phyloP scores from a whole-genome alignment of 1,140 invertebrate species.

The Amyelois transitella region DNA sequence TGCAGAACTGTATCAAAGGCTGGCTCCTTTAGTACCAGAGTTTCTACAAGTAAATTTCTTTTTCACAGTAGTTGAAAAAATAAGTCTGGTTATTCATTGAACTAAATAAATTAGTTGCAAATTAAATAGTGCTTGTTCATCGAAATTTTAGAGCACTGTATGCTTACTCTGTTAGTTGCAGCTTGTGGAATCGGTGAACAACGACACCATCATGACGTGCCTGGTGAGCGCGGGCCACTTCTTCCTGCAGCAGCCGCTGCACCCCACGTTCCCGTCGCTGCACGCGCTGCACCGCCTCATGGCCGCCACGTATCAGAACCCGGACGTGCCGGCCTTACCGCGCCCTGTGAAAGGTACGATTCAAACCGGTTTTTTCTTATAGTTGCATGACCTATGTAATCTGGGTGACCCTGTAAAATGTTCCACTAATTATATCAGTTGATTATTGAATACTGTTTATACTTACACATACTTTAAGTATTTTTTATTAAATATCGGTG shows the following conservation, averaged over 20 bases:
- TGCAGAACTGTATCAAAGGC: constrained; percentile 75
- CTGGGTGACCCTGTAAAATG: neutral
- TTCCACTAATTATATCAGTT: neutral
- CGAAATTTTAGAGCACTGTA: constrained; percentile 22
- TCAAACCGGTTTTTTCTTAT: constrained; percentile 5
- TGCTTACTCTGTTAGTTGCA: constrained; percentile 78
- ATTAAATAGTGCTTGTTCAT: neutral
- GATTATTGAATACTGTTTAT: neutral
- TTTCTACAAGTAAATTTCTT: constrained; percentile 77
- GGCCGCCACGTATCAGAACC: constrained; percentile 78
- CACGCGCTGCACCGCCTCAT: constrained; percentile 84
- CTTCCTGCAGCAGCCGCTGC: constrained; percentile 95
- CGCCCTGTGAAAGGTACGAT: constrained; percentile 77
- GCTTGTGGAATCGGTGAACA: constrained; percentile 92
- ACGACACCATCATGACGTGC: constrained; percentile 91
- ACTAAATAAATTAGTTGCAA: neutral
- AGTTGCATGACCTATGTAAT: neutral
- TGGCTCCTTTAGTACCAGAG: constrained; percentile 76
- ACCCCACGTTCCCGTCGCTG: constrained; percentile 91
- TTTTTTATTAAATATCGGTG: neutral
- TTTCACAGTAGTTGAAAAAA: neutral
- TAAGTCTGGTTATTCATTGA: neutral
- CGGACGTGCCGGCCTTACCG: constrained; percentile 79
- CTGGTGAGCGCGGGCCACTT: constrained; percentile 89
- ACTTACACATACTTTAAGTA: neutral